A percentile compares a stretch with the other conserved stretches of the same genome.
These are phyloP conservation scores for Trichomycterus rosablanca DNA, from an alignment of 2,113 vertebrate species.

Conservation along the genomic window DNA sequence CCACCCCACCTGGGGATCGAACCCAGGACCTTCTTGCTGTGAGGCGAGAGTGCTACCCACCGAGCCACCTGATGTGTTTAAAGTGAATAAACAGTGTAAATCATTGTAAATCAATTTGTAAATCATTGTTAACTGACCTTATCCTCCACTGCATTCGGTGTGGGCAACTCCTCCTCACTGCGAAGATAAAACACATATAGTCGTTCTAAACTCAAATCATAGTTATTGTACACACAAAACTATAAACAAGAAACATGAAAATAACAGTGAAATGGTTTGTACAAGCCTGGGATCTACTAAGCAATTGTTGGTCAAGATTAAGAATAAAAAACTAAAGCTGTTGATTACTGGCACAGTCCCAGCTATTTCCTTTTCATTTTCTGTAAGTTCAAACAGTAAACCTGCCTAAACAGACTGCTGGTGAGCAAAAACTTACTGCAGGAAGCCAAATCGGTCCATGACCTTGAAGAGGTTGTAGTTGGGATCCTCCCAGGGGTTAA, in stretches of 20 bases:
- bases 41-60: too few relatives aligned
- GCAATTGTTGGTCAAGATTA: neutral
- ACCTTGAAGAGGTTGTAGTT: constrained; percentile 80
- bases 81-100: too few relatives aligned
- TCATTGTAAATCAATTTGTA: too few relatives aligned
- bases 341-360: neutral
- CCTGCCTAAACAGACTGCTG: neutral
- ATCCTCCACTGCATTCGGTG: constrained; percentile 74
- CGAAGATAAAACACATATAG: neutral
- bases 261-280: too few relatives aligned
- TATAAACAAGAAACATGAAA: too few relatives aligned
- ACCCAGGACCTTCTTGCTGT: too few relatives aligned
- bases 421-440: constrained; percentile 67
- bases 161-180: constrained; percentile 82
- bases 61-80: too few relatives aligned
- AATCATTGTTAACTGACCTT: too few relatives aligned
- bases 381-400: neutral
- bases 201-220: neutral
- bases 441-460: constrained; percentile 82
- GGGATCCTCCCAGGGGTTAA: constrained; percentile 83
- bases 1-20: too few relatives aligned
- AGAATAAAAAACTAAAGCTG: neutral
- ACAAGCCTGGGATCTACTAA: too few relatives aligned
- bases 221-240: too few relatives aligned
- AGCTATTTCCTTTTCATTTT: neutral